Evolutionary conservation across 2,113 vertebrate species (phyloP), one percentile per base, ranked within the genome.

Genomic region (Leucosticte australis): DNA sequence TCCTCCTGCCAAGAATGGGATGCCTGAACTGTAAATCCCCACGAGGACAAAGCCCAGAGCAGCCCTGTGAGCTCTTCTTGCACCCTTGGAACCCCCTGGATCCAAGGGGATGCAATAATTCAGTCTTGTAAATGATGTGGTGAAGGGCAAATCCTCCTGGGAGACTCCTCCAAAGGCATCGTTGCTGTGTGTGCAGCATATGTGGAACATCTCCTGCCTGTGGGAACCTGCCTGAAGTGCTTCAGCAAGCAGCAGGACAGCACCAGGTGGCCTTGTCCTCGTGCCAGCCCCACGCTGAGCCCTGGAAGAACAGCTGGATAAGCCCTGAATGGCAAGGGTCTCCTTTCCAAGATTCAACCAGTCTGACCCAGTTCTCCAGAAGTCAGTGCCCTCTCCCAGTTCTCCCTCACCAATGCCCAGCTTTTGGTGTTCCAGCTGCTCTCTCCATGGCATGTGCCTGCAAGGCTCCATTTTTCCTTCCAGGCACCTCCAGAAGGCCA

Each of bases 161-260:
- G 42, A 57, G 27, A 13, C 35, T 63, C 50, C 56, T 60, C 37
- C 76, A 33, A 47, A 64, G 83, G 19, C 20, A 6, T 24, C 0
- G 0, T 5, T 20, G 59, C 6, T 19, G 35, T 50, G 52, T 47
- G 70, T 65, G 35, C 11, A 12, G 3, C 30, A 14, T 10, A 4
- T 0, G 0, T 22, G 70, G 33, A 41, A 7, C 3, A 8, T 24
- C 24, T 89, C 42, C 24, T 6, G 2, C 59, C 64, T 46, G 3
- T 18, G 46, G 52, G 53, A 15, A 55, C 31, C 21, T 8, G 11
- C 11, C 21, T 47, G 30, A 73, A 71, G 23, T 21, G 57, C 22
- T 63, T 53, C 42, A 63, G 75, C 60, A 79, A 55, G 47, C 4
- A 59, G 46, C 31, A 76, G 33, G 35, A 28, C 53, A 59, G 37